Conservation (phyloP, 2,888 invertebrate species). For the Sarcophaga variegata region DNA sequence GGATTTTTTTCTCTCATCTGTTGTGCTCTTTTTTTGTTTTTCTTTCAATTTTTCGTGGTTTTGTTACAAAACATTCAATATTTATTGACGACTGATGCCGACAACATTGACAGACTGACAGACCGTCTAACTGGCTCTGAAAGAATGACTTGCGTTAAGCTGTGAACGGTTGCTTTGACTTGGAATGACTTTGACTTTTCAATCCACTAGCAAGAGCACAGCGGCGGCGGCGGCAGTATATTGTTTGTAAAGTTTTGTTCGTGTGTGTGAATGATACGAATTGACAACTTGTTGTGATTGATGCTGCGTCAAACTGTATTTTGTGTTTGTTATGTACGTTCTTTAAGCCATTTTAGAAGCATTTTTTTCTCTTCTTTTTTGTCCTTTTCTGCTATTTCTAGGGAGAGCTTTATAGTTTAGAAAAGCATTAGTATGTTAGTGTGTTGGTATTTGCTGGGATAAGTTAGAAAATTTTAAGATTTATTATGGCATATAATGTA, state of each 20-base stretch:
- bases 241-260: constrained; percentile 18
- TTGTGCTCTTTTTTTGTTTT: not conserved
- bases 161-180: no score
- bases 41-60: constrained; percentile 42
- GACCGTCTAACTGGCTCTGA: constrained; percentile 2
- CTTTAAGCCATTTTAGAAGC: not conserved
- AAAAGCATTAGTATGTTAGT: not conserved
- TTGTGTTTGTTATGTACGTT: constrained; percentile 44
- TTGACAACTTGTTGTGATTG: constrained; percentile 67
- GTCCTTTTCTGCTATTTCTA: not conserved
- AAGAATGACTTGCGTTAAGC: not conserved
- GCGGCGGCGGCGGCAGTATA: not conserved
- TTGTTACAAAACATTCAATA: constrained; percentile 24
- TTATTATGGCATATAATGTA: not conserved
- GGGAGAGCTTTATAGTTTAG: not conserved
- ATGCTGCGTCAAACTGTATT: constrained; percentile 58
- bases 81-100: not conserved
- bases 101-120: not conserved
- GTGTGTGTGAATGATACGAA: constrained; percentile 53
- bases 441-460: constrained; percentile 3
- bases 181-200: constrained; percentile 16
- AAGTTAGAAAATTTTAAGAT: not conserved
- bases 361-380: not conserved
- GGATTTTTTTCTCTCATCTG: no score
- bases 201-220: not conserved